Conservation (phyloP, 2,113 vertebrate species). For the Proterorhinus semilunaris region DNA sequence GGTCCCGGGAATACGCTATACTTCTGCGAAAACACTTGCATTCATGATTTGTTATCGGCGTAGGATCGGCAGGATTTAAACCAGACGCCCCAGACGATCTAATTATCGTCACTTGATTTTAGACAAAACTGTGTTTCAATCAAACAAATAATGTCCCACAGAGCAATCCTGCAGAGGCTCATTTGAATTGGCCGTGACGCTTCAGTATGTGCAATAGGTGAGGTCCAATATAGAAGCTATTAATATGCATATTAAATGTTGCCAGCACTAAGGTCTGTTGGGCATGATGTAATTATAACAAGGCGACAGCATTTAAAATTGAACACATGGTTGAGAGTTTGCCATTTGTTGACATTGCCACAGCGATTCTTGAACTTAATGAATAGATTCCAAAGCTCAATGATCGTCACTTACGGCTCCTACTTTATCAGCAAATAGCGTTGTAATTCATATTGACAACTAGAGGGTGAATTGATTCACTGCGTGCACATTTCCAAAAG, state of each 20-base stretch:
- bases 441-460: not conserved
- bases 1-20: no score
- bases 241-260: not conserved
- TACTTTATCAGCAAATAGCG: not conserved
- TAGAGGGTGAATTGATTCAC: not conserved
- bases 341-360: not conserved
- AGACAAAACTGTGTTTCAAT: no score
- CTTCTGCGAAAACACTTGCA: no score
- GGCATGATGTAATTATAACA: not conserved
- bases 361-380: not conserved
- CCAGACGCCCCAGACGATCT: no score
- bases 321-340: not conserved
- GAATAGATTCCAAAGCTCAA: not conserved
- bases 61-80: no score
- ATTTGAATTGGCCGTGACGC: not conserved
- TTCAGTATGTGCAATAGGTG: not conserved
- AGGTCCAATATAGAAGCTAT: not conserved
- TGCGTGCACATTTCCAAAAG: no score
- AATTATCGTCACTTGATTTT: no score
- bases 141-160: not conserved
- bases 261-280: not conserved
- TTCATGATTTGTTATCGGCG: no score
- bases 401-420: not conserved
- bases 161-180: not conserved
- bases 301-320: not conserved